These are phyloP conservation scores for Patella ulyssiponensis DNA, from an alignment of 2,888 invertebrate species.

Conservation along the genomic window DNA sequence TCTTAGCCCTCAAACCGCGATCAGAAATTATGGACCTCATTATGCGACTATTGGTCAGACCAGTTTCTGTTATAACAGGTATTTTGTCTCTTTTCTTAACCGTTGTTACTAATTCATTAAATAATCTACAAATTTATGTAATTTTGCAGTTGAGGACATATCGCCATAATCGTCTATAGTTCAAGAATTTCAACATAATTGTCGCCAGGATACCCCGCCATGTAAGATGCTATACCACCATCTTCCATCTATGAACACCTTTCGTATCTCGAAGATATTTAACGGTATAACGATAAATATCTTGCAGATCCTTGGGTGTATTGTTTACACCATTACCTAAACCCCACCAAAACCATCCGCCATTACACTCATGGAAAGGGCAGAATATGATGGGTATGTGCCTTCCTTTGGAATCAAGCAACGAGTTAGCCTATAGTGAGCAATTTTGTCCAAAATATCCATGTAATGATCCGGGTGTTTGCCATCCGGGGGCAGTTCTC, in stretches of 20 bases:
- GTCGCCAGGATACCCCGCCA: slow-evolving; percentile 38
- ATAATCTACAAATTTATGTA: slow-evolving; percentile 13
- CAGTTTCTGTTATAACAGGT: slow-evolving; percentile 39
- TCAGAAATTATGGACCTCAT: slow-evolving; percentile 29
- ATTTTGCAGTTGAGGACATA: not conserved
- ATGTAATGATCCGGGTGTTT: slow-evolving; percentile 27
- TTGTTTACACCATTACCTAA: slow-evolving; percentile 24
- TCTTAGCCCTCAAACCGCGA: slow-evolving; percentile 26
- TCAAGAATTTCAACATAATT: slow-evolving; percentile 38
- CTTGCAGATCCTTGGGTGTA: slow-evolving; percentile 32
- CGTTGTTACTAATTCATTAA: slow-evolving; percentile 25
- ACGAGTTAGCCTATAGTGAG: slow-evolving; percentile 25
- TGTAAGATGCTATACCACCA: slow-evolving; percentile 27
- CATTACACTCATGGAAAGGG: slow-evolving; percentile 44
- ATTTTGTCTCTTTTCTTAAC: slow-evolving; percentile 34
- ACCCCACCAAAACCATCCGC: slow-evolving; percentile 45
- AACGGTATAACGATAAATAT: slow-evolving; percentile 33
- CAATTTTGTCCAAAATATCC: slow-evolving; percentile 9
- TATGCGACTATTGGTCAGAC: slow-evolving; percentile 11
- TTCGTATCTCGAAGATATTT: slow-evolving; percentile 33
- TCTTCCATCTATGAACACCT: slow-evolving; percentile 27
- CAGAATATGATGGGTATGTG: slow-evolving; percentile 37
- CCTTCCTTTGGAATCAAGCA: slow-evolving; percentile 29
- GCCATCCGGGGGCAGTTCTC: slow-evolving; percentile 31
- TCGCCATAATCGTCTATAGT: slow-evolving; percentile 34